Evolutionary conservation across 2,888 invertebrate species (phyloP).

Genomic region (Chrysolina americana): DNA sequence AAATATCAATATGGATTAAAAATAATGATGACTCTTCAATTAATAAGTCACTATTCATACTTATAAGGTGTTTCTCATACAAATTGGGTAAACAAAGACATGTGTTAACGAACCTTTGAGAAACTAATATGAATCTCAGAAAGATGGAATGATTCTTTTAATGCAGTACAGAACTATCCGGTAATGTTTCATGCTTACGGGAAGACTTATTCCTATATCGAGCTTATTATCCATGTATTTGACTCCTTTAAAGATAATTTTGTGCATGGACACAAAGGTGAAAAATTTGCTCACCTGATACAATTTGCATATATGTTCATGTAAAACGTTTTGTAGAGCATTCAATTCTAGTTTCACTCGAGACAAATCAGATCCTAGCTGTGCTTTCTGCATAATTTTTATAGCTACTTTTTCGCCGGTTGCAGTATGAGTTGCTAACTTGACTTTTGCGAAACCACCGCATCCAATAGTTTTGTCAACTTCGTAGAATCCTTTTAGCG

Average conservation of each 20-base stretch:
- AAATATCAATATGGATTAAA: too few species aligned
- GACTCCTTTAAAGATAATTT: neutral
- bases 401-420: conserved; percentile 87
- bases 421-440: conserved; percentile 82
- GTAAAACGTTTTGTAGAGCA: conserved; percentile 79
- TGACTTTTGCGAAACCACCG: conserved; percentile 88
- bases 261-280: neutral
- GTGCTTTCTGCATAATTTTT: conserved; percentile 85
- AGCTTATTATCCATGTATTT: too few species aligned
- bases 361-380: conserved; percentile 81
- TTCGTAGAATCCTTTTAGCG: conserved; percentile 77
- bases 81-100: too few species aligned
- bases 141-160: too few species aligned
- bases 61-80: too few species aligned
- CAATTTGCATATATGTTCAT: conserved; percentile 83
- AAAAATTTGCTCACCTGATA: conserved; percentile 72
- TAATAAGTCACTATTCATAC: too few species aligned
- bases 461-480: conserved; percentile 80
- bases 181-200: too few species aligned
- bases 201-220: too few species aligned
- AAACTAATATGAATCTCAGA: too few species aligned
- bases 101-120: too few species aligned
- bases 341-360: conserved; percentile 81
- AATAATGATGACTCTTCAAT: too few species aligned
- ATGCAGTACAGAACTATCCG: too few species aligned